Base-by-base conservation (phyloP, 1,140 invertebrate species). In the Bombus waltoni region DNA sequence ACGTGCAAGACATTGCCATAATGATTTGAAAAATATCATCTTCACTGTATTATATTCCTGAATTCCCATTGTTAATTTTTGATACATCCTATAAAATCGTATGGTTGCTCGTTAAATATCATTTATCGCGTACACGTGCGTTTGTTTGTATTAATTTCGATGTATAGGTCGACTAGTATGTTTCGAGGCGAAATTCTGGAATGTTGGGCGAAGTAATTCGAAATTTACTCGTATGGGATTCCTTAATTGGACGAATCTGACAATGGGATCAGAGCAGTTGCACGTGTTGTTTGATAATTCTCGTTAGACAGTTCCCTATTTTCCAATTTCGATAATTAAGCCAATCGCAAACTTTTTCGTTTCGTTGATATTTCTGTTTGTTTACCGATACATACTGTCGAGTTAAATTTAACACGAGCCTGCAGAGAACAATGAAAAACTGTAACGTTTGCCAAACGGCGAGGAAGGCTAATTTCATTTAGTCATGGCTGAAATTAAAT, bases 81-180 rank as follows among this genome's bases (percentile, higher is more conserved):
- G 25, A n/a, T 8, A n/a, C 8, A 62, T 6, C 1, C 42, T 38
- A 40, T 18, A 65, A 40, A 62, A 28, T 10, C 47, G 22, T 74
- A 44, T n/a, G 15, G 47, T 74, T n/a, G 44, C 57, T 85, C 57
- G 66, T 85, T 85, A 85, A 78, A 84, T 10, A 68, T 1, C 44
- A 38, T 35, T 11, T 42, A 35, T 35, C 10, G 38, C 25, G 38
- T 71, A 35, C 28, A 70, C 32, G 25, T 18, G 10, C 38, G 9
- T 79, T 53, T 71, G 66, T 79, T 77, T 71, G 47, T 72, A 79
- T 84, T 79, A 70, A 84, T 79, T 79, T 59, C 47, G 38, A 38
- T 44, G 40, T 38, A 35, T 32, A 11, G n/a, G 1, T 4, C 2
- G 28, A 15, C 13, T 38, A 62, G 4, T 44, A 28, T 40, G 75